Evolutionary conservation across 2,888 invertebrate species (phyloP), one percentile per base, ranked within the genome.

Genomic region (Troides oblongomaculatus): DNA sequence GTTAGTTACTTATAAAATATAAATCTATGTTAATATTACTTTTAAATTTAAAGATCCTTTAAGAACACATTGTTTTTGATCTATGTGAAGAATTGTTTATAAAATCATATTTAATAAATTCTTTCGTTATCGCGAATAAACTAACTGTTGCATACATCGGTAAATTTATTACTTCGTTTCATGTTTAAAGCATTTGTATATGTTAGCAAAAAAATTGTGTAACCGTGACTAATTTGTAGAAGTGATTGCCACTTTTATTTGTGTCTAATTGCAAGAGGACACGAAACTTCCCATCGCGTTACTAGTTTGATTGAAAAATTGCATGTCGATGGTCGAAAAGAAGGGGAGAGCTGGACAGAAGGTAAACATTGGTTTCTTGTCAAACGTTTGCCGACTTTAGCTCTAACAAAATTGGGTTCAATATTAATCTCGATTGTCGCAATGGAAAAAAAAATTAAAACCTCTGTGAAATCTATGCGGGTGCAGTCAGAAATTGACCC

Each of bases 291-390:
- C 73, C 60, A 70, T 61, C 66, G 36, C 21, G 59, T 56, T 61
- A 66, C 21, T 43, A 79, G 78, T 81, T 84, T 86, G 86, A 91
- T 91, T 92, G 89, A 89, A 87, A 90, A 90, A 92, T 91, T 92
- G 89, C 89, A 89, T 84, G 87, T 82, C 81, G 79, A 79, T 75
- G 78, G 79, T 75, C 81, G 78, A 78, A 85, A 83, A 84, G 79
- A 80, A 80, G 85, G 87, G 86, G 86, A 83, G 81, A 75, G 64
- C 69, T 64, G 69, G 71, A 64, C 61, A 71, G 61, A 58, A 63
- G 64, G 70, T 72, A 71, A 75, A 75, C 72, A 73, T 66, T 67
- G 36, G 46, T 57, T 23, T 57, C n/a, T 60, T 25, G 25, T n/a
- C 69, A 69, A 59, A 36, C 69, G 61, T 67, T 71, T 71, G 69